Base-by-base conservation (phyloP, 2,113 vertebrate species). In the Gadus macrocephalus region DNA sequence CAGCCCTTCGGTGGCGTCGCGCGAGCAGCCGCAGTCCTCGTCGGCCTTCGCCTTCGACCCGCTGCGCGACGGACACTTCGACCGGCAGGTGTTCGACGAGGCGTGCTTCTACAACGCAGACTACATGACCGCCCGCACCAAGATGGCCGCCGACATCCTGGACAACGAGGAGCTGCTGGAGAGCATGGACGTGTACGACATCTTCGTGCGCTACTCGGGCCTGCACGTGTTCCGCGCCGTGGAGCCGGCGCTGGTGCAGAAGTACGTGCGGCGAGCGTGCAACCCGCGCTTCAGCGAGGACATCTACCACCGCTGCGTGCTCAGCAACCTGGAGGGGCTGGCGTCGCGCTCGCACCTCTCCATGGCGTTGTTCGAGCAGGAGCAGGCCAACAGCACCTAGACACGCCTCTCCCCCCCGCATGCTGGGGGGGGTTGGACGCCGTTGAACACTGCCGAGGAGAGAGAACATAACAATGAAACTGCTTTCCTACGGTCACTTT, bases 21-120 rank as follows among this genome's bases (percentile, higher is more conserved):
- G 86, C 0, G 91, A 93, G 53, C 93, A 94, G 84, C 93, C 90
- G 72, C 86, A 92, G 0, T 67, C 91, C 16, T 85, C 91, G 31
- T 88, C 91, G 7, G 91, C 92, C 1, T 91, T 89, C 3, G 73
- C 85, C 9, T 88, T 92, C 0, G 94, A 96, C 78, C 82, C 92
- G 2, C 85, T 85, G 69, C 83, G 74, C 38, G 95, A 95, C 0
- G 97, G 96, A 31, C 95, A 91, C 80, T 99, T 98, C 1, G 97
- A 98, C 88, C 93, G 94, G 0, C 93, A 95, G 3, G 89, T 94
- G 1, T 98, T 97, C 0, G 94, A 95, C 0, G 96, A 98, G 87
- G 95, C 95, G 25, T 99, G 97, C 87, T 98, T 99, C 79, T 99
- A 98, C 85, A 99, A 98, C 1, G 93, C 95, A 0, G 97, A 98